Percentiles rank a stretch among this genome's conserved stretches.
Conservation (phyloP, 2,888 invertebrate genomes). For the Mycogona germanica region DNA sequence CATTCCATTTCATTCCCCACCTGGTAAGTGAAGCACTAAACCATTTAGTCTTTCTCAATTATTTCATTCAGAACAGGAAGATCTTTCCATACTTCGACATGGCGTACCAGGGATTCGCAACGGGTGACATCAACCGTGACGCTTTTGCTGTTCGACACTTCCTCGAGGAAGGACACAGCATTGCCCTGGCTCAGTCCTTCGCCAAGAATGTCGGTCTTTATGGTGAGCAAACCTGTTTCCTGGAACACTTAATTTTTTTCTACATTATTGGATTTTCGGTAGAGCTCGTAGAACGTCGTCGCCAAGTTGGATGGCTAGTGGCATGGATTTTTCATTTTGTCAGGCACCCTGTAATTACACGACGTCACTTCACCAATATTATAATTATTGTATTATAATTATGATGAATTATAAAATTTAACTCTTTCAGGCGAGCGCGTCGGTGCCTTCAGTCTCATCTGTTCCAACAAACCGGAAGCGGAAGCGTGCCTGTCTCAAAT, state of each 20-base stretch:
- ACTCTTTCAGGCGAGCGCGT: conserved; percentile 77
- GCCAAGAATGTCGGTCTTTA: conserved; percentile 94
- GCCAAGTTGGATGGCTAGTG: background rate
- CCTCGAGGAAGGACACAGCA: conserved; percentile 71
- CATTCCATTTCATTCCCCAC: background rate
- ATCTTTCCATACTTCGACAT: conserved; percentile 92
- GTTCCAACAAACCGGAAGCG: conserved; percentile 62
- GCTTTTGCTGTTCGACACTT: conserved; percentile 80
- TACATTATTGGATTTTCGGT: background rate
- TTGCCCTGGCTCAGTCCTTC: conserved; percentile 83
- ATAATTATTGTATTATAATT: background rate
- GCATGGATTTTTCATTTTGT: no score
- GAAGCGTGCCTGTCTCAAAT: conserved; percentile 79
- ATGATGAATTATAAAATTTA: no score
- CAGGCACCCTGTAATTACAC: no score
- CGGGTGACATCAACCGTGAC: conserved; percentile 69
- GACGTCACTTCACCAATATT: background rate
- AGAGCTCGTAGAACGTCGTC: background rate
- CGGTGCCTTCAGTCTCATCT: conserved; percentile 76
- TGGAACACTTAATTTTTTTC: background rate
- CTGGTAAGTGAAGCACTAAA: background rate
- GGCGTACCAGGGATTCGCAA: conserved; percentile 97
- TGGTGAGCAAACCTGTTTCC: no score
- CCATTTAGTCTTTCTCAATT: background rate
- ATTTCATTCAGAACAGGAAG: conserved; percentile 38